phyloP scores from a whole-genome alignment of 2,113 vertebrate genomes.

The Chionomys nivalis region DNA sequence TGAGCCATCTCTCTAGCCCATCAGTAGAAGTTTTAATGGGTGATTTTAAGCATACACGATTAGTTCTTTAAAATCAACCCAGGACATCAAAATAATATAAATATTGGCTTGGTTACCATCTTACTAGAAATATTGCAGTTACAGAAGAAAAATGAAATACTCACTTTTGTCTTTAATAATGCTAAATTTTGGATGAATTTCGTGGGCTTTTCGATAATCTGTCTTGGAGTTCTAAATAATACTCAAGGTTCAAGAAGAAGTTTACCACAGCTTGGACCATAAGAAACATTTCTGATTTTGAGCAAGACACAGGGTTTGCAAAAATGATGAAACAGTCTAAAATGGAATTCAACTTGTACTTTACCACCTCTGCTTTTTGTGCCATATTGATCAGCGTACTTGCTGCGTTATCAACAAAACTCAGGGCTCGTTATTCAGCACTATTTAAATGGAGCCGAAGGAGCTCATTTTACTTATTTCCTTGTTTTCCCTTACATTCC shows the following conservation, averaged over 20 bases:
- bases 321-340: conserved; percentile 60
- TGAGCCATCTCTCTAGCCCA: neutral
- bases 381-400: conserved; percentile 56
- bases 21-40: neutral
- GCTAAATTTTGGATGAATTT: neutral
- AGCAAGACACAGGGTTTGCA: neutral
- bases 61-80: conserved; percentile 19
- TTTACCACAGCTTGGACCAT: neutral
- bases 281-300: conserved; percentile 10
- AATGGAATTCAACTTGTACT: conserved; percentile 53
- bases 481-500: conserved; percentile 25
- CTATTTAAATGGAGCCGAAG: conserved; percentile 65
- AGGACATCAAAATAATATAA: neutral
- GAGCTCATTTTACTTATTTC: conserved; percentile 42
- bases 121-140: neutral
- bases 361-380: conserved; percentile 19
- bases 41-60: neutral
- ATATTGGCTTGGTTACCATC: neutral
- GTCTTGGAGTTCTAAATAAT: neutral
- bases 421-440: conserved; percentile 58
- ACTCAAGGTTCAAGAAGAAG: neutral
- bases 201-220: neutral
- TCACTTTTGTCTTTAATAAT: conserved; percentile 26
- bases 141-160: neutral
- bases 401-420: conserved; percentile 71